Evolutionary conservation across 2,797 vertebrate genomes (phyloP).

Genomic region (Amniataba percoides): DNA sequence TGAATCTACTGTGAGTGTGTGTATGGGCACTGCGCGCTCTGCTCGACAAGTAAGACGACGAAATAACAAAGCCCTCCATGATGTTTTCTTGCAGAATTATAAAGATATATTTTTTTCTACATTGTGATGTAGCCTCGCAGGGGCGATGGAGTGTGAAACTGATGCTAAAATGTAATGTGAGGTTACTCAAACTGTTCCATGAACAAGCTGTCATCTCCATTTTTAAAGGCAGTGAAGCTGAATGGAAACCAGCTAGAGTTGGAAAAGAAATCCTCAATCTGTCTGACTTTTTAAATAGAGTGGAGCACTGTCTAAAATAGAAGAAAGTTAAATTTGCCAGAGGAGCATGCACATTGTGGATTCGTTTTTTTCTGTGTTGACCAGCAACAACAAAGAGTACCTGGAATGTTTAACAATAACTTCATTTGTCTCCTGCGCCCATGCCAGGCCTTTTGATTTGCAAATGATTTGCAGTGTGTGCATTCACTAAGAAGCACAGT

Average conservation of each 20-base stretch:
- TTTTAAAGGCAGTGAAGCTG: not conserved
- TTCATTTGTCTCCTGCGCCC: conserved; percentile 15
- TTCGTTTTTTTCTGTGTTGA: not conserved
- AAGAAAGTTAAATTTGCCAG: not conserved
- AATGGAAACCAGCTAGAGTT: not conserved
- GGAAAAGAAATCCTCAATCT: not conserved
- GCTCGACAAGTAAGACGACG: not conserved
- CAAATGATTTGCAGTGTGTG: conserved; percentile 21
- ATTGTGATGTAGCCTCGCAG: not conserved
- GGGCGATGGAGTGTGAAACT: not conserved
- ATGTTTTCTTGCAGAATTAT: not conserved
- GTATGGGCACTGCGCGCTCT: not conserved
- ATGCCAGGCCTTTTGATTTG: conserved; percentile 8
- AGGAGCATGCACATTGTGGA: not conserved
- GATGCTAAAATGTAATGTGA: conserved; percentile 9
- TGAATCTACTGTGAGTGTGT: not conserved
- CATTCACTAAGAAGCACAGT: not conserved
- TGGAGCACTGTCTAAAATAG: not conserved
- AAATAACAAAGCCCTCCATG: not conserved
- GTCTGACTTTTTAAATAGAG: not conserved
- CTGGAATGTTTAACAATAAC: not conserved
- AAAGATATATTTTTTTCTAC: not conserved
- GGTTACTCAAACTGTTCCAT: conserved; percentile 1
- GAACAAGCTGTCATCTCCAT: not conserved
- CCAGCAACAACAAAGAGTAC: not conserved